A percentile compares a stretch with the other conserved stretches of the same genome.
Conservation (phyloP, 2,113 vertebrate species). For the Motacilla tschutschensis region DNA sequence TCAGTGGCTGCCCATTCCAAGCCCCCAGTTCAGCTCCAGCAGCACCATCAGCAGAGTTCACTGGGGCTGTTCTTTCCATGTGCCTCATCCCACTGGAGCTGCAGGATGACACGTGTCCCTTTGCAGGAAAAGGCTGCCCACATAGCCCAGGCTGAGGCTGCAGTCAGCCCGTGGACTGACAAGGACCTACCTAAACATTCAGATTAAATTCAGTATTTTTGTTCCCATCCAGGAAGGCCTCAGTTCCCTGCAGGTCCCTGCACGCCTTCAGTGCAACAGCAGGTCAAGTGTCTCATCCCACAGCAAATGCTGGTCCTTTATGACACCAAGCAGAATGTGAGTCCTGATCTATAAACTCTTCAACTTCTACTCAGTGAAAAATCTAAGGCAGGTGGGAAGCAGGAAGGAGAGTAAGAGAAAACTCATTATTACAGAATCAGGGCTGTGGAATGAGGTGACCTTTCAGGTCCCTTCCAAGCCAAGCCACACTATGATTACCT, state of each 20-base stretch:
- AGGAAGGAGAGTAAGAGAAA: neutral
- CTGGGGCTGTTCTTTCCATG: neutral
- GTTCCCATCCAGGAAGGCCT: neutral
- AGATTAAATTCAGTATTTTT: neutral
- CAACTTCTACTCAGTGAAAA: neutral
- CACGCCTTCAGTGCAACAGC: rapidly evolving
- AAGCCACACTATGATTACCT: neutral
- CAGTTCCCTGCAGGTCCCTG: neutral
- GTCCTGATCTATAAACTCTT: neutral
- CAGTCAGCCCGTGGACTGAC: rapidly evolving
- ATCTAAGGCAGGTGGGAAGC: neutral
- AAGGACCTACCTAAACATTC: neutral
- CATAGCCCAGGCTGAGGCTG: rapidly evolving
- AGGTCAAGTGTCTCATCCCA: neutral
- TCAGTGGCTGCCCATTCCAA: neutral
- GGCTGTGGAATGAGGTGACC: rapidly evolving
- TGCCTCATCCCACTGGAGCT: neutral
- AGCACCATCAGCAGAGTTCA: neutral
- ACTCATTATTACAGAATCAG: neutral
- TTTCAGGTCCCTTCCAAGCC: neutral
- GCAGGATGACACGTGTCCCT: neutral
- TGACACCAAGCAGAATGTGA: neutral
- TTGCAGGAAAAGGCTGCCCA: neutral
- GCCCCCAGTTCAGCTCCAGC: neutral
- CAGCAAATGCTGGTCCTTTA: neutral